Conservation (phyloP, 2,797 vertebrate genomes). For the Florisuga fusca region DNA sequence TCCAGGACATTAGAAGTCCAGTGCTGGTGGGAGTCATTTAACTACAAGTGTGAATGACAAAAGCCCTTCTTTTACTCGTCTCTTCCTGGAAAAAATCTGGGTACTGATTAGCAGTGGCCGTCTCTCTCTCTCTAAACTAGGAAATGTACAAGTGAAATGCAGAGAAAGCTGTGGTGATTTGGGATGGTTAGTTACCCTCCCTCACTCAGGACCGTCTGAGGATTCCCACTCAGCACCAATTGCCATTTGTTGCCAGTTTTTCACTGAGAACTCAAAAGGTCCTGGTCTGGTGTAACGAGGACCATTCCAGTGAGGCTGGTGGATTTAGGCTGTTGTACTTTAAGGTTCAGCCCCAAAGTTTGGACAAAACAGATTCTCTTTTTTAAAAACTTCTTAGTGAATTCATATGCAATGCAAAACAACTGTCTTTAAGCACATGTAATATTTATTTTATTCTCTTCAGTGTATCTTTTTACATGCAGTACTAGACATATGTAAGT, state of each 20-base stretch:
- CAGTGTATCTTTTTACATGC: not conserved
- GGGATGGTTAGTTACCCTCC: not conserved
- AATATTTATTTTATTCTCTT: not conserved
- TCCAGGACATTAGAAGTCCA: not conserved
- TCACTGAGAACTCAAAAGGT: not conserved
- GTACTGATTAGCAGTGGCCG: not conserved
- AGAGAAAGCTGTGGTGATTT: not conserved
- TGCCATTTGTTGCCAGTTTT: not conserved
- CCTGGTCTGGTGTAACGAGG: not conserved
- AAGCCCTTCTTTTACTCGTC: not conserved
- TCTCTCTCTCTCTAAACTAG: not conserved
- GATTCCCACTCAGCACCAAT: not conserved
- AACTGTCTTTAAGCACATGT: accelerated
- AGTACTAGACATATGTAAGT: not conserved
- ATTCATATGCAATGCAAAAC: not conserved
- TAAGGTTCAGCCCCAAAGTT: not conserved
- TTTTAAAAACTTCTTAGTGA: not conserved
- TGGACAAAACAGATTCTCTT: not conserved
- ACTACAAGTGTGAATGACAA: not conserved
- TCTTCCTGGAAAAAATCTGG: not conserved
- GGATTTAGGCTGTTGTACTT: not conserved
- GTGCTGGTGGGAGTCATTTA: not conserved
- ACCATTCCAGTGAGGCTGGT: not conserved
- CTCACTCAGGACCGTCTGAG: not conserved
- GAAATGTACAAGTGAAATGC: not conserved